Evolutionary conservation across 2,797 vertebrate species (phyloP).

Genomic region (Pseudochromis fuscus): DNA sequence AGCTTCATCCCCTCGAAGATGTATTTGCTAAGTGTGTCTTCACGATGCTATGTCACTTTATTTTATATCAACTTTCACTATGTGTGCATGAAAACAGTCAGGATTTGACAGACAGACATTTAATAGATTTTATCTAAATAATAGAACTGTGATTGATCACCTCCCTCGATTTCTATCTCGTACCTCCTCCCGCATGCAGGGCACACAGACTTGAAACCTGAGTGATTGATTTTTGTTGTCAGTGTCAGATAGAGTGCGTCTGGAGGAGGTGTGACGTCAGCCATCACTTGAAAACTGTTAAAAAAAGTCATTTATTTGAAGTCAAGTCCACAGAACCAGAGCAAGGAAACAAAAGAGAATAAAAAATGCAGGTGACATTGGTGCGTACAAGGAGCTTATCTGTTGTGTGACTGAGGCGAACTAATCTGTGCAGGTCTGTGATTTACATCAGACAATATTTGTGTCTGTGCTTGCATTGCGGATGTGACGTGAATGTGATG

Average conservation of each 20-base stretch:
- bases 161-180: no score
- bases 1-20: no score
- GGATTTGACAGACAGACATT: no score
- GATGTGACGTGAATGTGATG: constrained; percentile 53
- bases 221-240: constrained; percentile 38
- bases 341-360: background rate
- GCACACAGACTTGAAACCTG: background rate
- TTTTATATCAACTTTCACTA: no score
- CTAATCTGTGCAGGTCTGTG: background rate
- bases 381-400: background rate
- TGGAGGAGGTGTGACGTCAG: background rate
- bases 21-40: background rate
- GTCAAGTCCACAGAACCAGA: constrained; percentile 3
- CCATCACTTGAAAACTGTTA: constrained; percentile 12
- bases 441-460: background rate
- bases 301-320: constrained; percentile 23
- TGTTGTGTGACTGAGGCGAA: background rate
- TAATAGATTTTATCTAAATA: background rate
- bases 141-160: no score
- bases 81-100: no score
- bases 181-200: constrained; percentile 11
- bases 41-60: no score
- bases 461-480: constrained; percentile 3
- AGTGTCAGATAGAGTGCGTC: constrained; percentile 1
- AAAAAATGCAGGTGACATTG: background rate